Conservation (phyloP, 2,888 invertebrate species). For the Hetaerina titia region DNA sequence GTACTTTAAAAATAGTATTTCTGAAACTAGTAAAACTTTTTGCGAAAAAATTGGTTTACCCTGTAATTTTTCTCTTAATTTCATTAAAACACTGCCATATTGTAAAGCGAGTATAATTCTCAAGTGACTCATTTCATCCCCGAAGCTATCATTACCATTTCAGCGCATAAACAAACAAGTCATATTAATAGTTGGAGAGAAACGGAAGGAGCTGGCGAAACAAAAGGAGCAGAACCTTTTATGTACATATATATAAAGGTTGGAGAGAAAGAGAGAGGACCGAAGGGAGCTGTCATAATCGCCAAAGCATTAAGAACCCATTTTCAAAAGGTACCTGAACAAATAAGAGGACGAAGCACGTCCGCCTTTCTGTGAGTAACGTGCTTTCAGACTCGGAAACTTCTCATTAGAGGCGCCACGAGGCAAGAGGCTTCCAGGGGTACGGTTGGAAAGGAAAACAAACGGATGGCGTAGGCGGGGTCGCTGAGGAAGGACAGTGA, state of each 20-base stretch:
- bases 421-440: background rate
- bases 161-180: background rate
- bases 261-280: background rate
- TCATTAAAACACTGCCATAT: too few species aligned
- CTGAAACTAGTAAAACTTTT: too few species aligned
- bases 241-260: too few species aligned
- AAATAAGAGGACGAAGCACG: background rate
- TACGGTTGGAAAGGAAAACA: constrained; percentile 30
- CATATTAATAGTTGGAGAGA: background rate
- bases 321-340: constrained; percentile 25
- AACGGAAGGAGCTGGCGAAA: background rate
- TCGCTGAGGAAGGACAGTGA: background rate
- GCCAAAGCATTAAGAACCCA: constrained; percentile 12
- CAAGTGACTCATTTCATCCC: background rate
- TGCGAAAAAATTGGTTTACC: too few species aligned
- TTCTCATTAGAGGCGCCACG: constrained; percentile 62
- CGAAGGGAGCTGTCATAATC: constrained; percentile 10
- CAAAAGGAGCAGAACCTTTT: background rate
- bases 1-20: too few species aligned
- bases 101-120: background rate
- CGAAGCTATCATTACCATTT: background rate
- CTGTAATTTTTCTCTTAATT: too few species aligned
- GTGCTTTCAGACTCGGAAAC: constrained; percentile 47
- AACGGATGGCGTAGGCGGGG: background rate
- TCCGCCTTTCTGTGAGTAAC: constrained; percentile 16